A percentile compares a stretch with the other conserved stretches of the same genome.
Conservation (phyloP, 2,888 invertebrate genomes). For the Drosophila colorata region DNA sequence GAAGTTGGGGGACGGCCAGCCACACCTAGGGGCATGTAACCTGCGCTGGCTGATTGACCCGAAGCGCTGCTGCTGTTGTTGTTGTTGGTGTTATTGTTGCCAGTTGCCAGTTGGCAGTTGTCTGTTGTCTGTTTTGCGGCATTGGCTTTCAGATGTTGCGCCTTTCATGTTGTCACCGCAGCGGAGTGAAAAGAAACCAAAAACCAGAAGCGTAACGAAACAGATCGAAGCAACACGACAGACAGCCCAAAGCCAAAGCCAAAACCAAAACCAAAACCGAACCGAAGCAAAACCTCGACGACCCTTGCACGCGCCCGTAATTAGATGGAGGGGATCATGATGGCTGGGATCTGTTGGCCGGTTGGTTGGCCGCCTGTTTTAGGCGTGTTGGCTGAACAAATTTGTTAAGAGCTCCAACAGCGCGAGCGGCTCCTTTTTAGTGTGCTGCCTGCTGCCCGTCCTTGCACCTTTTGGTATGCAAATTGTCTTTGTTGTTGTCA, state of each 20-base stretch:
- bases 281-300: conserved; percentile 38
- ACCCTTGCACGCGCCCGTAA: conserved; percentile 81
- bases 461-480: conserved; percentile 70
- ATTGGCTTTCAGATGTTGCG: conserved; percentile 67
- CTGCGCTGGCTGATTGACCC: conserved; percentile 61
- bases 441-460: conserved; percentile 50
- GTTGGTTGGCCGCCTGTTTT: conserved; percentile 24
- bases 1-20: conserved; percentile 1
- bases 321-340: conserved; percentile 62
- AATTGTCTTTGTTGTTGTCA: conserved; percentile 61
- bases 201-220: conserved; percentile 84
- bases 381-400: conserved; percentile 84
- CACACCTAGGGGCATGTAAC: conserved; percentile 43
- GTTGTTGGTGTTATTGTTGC: conserved; percentile 8
- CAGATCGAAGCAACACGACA: conserved; percentile 75
- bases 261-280: conserved; percentile 19
- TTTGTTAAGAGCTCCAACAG: conserved; percentile 84
- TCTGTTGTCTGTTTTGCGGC: conserved; percentile 54
- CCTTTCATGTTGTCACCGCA: conserved; percentile 75
- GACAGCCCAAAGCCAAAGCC: conserved; percentile 39
- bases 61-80: conserved; percentile 34
- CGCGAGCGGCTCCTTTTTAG: conserved; percentile 82
- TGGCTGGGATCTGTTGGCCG: conserved; percentile 6
- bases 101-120: conserved; percentile 8
- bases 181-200: conserved; percentile 74